These are phyloP conservation scores for Adelognathus sp. DNA, from an alignment of 2,888 invertebrate genomes.

Conservation along the genomic window DNA sequence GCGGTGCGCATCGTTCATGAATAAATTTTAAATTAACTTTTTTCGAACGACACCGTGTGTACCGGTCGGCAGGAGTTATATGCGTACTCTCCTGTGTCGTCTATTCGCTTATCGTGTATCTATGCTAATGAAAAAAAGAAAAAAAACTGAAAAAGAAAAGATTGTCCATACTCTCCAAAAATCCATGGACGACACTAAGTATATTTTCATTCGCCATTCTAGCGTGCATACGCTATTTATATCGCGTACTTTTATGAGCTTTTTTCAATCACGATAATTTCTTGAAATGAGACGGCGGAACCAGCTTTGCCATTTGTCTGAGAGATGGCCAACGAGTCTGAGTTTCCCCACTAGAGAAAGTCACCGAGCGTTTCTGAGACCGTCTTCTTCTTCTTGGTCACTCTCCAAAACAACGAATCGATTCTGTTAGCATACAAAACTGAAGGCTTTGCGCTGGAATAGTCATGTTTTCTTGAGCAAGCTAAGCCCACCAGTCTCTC, in stretches of 20 bases:
- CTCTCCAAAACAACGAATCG: too few relatives aligned
- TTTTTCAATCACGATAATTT: neutral
- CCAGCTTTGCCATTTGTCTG: too few relatives aligned
- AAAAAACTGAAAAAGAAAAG: neutral
- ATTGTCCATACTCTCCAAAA: neutral
- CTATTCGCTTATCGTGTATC: neutral
- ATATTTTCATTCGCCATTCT: neutral
- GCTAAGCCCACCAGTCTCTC: too few relatives aligned
- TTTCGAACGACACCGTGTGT: conserved; percentile 68
- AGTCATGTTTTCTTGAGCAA: too few relatives aligned
- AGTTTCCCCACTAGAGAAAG: too few relatives aligned
- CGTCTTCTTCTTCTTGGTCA: too few relatives aligned
- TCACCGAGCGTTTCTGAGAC: too few relatives aligned
- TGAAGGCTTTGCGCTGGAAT: too few relatives aligned
- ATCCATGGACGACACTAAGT: neutral
- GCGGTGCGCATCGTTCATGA: conserved; percentile 68
- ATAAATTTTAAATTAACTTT: conserved; percentile 79
- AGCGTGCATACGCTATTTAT: neutral
- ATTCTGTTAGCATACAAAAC: too few relatives aligned
- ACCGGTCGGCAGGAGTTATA: conserved; percentile 53
- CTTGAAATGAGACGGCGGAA: too few relatives aligned
- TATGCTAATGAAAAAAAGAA: neutral
- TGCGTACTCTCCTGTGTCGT: neutral
- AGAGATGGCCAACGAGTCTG: too few relatives aligned
- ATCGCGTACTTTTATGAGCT: neutral